These are phyloP conservation scores for Dendrolimus pini DNA, from an alignment of 2,888 invertebrate genomes.

Conservation along the genomic window DNA sequence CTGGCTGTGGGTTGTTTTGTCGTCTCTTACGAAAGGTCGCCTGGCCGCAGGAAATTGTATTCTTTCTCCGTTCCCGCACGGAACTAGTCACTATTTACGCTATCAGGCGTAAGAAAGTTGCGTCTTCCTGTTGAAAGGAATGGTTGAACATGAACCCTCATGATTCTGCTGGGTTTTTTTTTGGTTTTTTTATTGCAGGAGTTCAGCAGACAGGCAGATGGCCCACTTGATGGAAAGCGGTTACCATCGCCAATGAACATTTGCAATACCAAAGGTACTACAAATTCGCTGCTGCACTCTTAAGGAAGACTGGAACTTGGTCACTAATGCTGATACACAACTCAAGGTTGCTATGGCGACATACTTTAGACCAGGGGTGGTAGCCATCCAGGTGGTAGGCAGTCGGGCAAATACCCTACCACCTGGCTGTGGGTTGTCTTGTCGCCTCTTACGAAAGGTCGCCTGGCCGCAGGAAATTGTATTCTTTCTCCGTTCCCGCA, in stretches of 20 bases:
- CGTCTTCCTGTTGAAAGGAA: too few species aligned
- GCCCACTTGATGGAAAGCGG: background rate
- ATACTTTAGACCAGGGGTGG: background rate
- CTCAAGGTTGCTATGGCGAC: background rate
- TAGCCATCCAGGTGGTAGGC: background rate
- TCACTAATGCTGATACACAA: background rate
- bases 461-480: background rate
- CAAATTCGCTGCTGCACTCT: background rate
- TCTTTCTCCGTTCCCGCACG: background rate
- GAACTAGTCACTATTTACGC: background rate
- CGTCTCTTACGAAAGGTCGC: background rate
- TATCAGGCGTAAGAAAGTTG: too few species aligned
- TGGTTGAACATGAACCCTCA: too few species aligned
- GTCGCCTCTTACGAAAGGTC: background rate
- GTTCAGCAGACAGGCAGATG: background rate
- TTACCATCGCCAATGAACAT: background rate
- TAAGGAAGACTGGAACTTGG: background rate
- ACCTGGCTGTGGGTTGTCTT: background rate
- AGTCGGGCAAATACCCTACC: background rate
- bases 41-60: background rate
- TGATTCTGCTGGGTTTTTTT: too few species aligned
- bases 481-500: background rate
- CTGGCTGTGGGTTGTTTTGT: background rate
- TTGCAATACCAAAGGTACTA: background rate
- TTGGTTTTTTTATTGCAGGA: background rate